Base-by-base conservation (phyloP, 2,888 invertebrate genomes). In the Orthonychiurus folsomi region DNA sequence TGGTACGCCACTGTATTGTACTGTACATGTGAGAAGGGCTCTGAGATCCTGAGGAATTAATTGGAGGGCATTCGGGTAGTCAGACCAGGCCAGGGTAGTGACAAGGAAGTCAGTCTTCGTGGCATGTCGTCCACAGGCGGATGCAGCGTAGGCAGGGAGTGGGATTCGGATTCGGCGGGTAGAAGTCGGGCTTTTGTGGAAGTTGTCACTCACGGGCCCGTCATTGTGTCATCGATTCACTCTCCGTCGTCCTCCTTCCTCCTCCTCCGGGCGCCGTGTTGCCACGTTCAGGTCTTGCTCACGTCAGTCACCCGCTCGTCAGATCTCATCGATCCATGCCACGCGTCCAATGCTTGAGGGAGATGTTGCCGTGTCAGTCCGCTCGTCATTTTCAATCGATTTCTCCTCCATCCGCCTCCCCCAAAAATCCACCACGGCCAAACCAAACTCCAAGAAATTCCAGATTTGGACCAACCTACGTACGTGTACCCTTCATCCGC, bases 251-350 rank as follows among this genome's bases (percentile, higher is more conserved):
- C 68, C 63, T 68, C 65, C 64, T 65, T 67, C 63, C 63, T 59
- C 60, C 55, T 56, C 62, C 61, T 59, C 59, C n/a, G 55, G 59
- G 60, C 62, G 28, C 62, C n/a, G n/a, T 65, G 69, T 69, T 69
- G 69, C 69, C 69, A 69, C 63, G 69, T 67, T 67, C 63, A 69
- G 69, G 67, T 69, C 69, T 69, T 67, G 67, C 69, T 67, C 69
- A 69, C 67, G 69, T 67, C 69, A 67, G 65, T 69, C n/a, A n/a
- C 69, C 67, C 67, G 69, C 66, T 67, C 66, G 65, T 69, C 69
- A 69, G 66, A 67, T 67, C 64, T 64, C 64, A 69, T 69, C 66
- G 69, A 69, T 68, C 69, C 69, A 67, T 69, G 66, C 66, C 67
- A 67, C 67, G 63, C 65, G n/a, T 67, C 64, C 68, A 48, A 12